Evolutionary conservation across 2,888 invertebrate genomes (phyloP).

Genomic region (Acanthosoma haemorrhoidale): DNA sequence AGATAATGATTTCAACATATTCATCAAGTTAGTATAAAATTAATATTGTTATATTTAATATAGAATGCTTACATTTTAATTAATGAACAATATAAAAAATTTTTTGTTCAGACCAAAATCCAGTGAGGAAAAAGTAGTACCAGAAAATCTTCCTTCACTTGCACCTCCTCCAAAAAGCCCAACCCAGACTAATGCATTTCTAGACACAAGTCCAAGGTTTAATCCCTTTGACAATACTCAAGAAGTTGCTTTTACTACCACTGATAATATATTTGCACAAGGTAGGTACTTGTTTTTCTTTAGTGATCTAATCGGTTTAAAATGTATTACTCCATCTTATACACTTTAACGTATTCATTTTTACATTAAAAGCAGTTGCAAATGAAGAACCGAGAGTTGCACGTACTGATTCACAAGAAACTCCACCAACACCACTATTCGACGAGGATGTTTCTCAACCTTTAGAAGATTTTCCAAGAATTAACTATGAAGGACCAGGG

Average conservation of each 20-base stretch:
- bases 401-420: constrained; percentile 60
- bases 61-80: no score
- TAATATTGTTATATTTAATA: no score
- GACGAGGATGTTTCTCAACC: constrained; percentile 91
- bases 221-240: constrained; percentile 68
- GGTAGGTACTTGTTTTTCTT: no score
- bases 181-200: constrained; percentile 48
- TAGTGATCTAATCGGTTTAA: no score
- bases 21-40: constrained; percentile 58
- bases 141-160: constrained; percentile 56
- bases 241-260: constrained; percentile 42
- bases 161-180: constrained; percentile 66
- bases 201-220: constrained; percentile 61
- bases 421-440: constrained; percentile 86
- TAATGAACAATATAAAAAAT: background rate
- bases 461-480: constrained; percentile 82
- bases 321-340: no score
- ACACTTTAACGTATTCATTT: background rate
- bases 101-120: constrained; percentile 51
- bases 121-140: constrained; percentile 44
- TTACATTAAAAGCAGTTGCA: constrained; percentile 18
- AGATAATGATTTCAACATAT: constrained; percentile 72
- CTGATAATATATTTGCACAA: constrained; percentile 43
- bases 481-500: constrained; percentile 70
- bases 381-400: constrained; percentile 39